Percentiles rank a stretch among this genome's conserved stretches.
Conservation (phyloP, 1,140 invertebrate species). For the Zaprionus capensis region DNA sequence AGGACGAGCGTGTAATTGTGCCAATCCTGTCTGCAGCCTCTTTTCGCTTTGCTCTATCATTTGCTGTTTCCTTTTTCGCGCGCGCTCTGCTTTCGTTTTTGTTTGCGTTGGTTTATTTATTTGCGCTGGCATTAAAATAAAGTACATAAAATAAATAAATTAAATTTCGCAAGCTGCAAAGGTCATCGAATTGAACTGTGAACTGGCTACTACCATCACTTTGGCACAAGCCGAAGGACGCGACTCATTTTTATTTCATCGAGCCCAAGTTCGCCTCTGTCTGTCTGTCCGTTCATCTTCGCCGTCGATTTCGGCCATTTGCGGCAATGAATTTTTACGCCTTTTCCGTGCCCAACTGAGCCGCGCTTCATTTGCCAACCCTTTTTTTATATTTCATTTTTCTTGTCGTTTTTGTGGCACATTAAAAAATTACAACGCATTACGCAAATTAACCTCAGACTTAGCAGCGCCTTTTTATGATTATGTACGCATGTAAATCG, state of each 20-base stretch:
- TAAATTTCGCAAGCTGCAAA: conserved; percentile 49
- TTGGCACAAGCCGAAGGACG: conserved; percentile 23
- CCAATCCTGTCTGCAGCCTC: conserved; percentile 53
- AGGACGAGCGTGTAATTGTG: conserved; percentile 75
- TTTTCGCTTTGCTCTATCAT: conserved; percentile 3
- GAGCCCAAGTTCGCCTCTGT: conserved; percentile 21
- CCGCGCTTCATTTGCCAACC: conserved; percentile 50
- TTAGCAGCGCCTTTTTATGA: conserved; percentile 56
- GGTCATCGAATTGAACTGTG: conserved; percentile 40
- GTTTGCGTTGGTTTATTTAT: conserved; percentile 43
- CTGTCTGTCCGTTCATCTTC: background rate
- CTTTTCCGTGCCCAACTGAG: conserved; percentile 44
- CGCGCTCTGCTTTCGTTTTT: conserved; percentile 17
- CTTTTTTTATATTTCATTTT: conserved; percentile 33
- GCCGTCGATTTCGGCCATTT: conserved; percentile 55
- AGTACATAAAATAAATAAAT: conserved; percentile 57
- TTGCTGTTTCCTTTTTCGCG: conserved; percentile 28
- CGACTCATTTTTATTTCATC: conserved; percentile 39
- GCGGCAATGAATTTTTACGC: conserved; percentile 71
- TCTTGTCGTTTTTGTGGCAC: conserved; percentile 53
- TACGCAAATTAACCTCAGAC: conserved; percentile 80
- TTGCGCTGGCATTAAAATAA: conserved; percentile 50
- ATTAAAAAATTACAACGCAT: conserved; percentile 77
- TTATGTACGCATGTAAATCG: conserved; percentile 55
- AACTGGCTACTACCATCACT: conserved; percentile 13